Evolutionary conservation across 64 coral and sea anemone species (phyloP), one percentile per base, ranked within the genome.

Genomic region (Porites lutea): DNA sequence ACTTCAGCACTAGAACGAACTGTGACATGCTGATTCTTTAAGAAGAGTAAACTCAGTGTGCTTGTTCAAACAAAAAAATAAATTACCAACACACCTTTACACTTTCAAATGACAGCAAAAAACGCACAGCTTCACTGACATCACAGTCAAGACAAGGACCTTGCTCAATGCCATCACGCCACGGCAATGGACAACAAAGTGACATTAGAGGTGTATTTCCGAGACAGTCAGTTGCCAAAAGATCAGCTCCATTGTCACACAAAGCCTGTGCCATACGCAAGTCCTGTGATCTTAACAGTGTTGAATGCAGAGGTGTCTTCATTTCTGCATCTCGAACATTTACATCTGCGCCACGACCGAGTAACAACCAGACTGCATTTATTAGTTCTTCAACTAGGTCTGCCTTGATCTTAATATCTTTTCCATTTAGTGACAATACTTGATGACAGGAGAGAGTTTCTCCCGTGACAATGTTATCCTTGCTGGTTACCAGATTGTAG

Each of bases 131-230:
- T 72, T 94, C 87, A 46, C 74, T 79, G 19, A 97, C 82, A 75
- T 94, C 88, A 75, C 52, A 76, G 48, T 83, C 75, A 45, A 83
- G 77, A 37, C 75, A 87, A 48, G 95, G 95, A 46, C 95, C 95
- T 77, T 88, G 90, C 23, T 94, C 95, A 23, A 79, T 74, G 15
- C 72, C 70, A 86, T 94, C 76, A 6, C 92, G 79, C 95, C 95
- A 97, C 8, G 95, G 95, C 52, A 97, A 63, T 70, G 92, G 95
- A 62, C 92, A 89, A 51, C 95, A 91, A 44, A 97, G 46, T 18
- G 95, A 85, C 95, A 97, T 97, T 16, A 97, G 74, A 2, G 95
- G 95, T 43, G 95, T 97, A 72, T 97, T 97, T 13, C 95, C 95
- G 75, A 86, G 90, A 19, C 92, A 87, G 68, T 97, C 95, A 57